phyloP scores from a whole-genome alignment of 2,888 invertebrate species.

The Tetragonisca angustula region DNA sequence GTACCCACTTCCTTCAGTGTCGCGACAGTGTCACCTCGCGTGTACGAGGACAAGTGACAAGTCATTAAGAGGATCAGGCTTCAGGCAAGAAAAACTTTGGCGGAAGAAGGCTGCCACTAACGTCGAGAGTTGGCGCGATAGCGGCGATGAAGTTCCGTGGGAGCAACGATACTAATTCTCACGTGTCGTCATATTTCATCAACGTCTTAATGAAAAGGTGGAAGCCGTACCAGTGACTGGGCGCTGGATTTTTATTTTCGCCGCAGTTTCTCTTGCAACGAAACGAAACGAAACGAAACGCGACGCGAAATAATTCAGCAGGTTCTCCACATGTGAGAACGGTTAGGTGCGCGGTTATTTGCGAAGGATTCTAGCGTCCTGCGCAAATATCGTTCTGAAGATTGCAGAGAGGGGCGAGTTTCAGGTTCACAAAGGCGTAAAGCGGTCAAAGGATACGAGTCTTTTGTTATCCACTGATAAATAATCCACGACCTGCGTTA shows the following conservation, averaged over 20 bases:
- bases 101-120: background rate
- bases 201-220: background rate
- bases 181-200: background rate
- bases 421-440: background rate
- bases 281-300: background rate
- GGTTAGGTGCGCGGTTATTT: background rate
- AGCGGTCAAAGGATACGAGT: background rate
- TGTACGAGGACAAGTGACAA: background rate
- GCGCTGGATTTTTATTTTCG: background rate
- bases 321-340: background rate
- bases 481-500: slow-evolving; percentile 21
- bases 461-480: slow-evolving; percentile 1
- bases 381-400: background rate
- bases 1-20: background rate
- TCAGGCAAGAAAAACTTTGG: background rate
- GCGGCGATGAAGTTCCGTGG: background rate
- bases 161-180: background rate
- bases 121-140: background rate
- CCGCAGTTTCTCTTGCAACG: no score
- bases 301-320: background rate
- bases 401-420: background rate
- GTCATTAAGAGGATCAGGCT: background rate
- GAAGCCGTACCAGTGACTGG: background rate
- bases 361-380: background rate
- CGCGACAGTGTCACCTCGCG: background rate